Evolutionary conservation across 2,797 vertebrate genomes (phyloP), one percentile per base, ranked within the genome.

Genomic region (Anguilla anguilla): DNA sequence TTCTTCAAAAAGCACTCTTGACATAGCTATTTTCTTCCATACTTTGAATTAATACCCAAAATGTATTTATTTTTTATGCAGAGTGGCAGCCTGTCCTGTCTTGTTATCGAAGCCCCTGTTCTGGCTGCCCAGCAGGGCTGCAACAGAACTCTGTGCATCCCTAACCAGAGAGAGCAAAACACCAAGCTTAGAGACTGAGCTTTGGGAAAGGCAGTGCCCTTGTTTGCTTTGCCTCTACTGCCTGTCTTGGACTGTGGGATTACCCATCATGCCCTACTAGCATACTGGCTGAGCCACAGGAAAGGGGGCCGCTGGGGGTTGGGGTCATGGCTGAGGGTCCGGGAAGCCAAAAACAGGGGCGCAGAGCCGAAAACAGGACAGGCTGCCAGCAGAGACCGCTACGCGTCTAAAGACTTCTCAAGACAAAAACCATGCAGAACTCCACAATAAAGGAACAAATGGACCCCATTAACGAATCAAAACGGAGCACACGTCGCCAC

Each of bases 1-100:
- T 86, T 81, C 90, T 90, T 88, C 89, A 91, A 86, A 55, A 87
- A 87, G 74, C 53, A 49, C 28, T 74, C 10, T 49, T 55, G 46
- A 72, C 74, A 86, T 89, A 91, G 88, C 51, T 51, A 86, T n/a
- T 89, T 87, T 89, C 35, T 90, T 90, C 86, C 61, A 86, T 90
- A 85, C 9, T 87, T 13, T 43, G 88, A 86, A 87, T 90, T 83
- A 61, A 35, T 57, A 53, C 39, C 69, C 84, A 51, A 89, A 17
- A 79, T 77, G 11, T 85, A 17, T 77, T 86, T 25, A 74, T 59
- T 83, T 86, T 43, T 81, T 53, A 31, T 85, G 43, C n/a, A 43
- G 53, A 85, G 57, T 43, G 72, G 57, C 79, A 72, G 53, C 28
- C 22, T 39, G 57, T 82, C 72, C 86, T 79, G 25, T 86, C 74